Evolutionary conservation across 1,140 invertebrate genomes (phyloP), one percentile per base, ranked within the genome.

Genomic region (Platorchestia sp.): DNA sequence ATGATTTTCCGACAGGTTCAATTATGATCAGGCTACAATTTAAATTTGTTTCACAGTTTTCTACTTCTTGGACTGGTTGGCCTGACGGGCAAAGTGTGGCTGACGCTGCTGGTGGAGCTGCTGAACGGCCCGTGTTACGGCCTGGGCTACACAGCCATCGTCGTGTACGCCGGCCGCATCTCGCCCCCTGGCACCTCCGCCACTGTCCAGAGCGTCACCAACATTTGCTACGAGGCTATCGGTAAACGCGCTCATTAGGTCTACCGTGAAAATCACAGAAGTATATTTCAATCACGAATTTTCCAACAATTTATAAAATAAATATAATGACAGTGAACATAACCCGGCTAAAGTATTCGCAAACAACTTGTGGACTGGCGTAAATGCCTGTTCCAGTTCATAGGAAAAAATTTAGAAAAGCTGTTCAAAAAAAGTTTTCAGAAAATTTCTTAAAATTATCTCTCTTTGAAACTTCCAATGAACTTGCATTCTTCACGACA

Each of bases 171-270:
- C 0, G 98, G 98, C 53, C 98, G 97, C 10, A 97, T 98, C 42
- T 97, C 98, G 0, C 98, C 98, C 0, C 97, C 98, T 0, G 98
- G 98, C 0, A 98, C 98, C n/a, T 98, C 98, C 6, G 98, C 98
- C 3, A 98, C 98, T 0, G 98, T 98, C 42, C 98, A 99, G 97
- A 98, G 98, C 0, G 97, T 99, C 75, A 98, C 98, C 51, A 98
- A 98, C n/a, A 98, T 98, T 42, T 98, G 98, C 98, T 98, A 98
- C 96, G 98, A 98, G 96, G 98, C 98, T 0, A 97, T 98, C 43
- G 98, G 98, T 98, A 97, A 97, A 97, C 96, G 0, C 36, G 45
- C 95, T 95, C 51, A 27, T 93, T 44, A 47, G 40, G 0, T 47
- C 45, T 44, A 14, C 14, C 27, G 59, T 93, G 3, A 10, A 45